phyloP scores from a whole-genome alignment of 2,113 vertebrate genomes.

The Sander lucioperca region DNA sequence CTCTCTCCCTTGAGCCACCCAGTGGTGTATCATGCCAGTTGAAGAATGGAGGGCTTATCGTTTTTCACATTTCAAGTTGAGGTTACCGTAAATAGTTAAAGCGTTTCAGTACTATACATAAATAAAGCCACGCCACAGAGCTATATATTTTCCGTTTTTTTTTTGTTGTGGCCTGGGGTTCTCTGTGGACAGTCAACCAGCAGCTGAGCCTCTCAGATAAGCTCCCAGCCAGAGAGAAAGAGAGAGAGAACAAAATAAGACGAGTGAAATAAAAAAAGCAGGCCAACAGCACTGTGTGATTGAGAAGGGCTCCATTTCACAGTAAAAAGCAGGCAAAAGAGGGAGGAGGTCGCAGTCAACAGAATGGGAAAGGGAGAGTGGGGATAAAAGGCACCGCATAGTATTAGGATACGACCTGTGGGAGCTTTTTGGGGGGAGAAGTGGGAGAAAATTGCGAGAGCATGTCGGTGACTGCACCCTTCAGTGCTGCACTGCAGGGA shows the following conservation, averaged over 20 bases:
- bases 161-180: constrained; percentile 56
- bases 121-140: constrained; percentile 54
- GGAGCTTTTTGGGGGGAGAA: constrained; percentile 37
- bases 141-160: constrained; percentile 47
- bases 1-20: constrained; percentile 8
- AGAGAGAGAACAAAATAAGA: constrained; percentile 54
- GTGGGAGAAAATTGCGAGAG: constrained; percentile 32
- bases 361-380: constrained; percentile 34
- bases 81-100: constrained; percentile 55
- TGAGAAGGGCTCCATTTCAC: constrained; percentile 69
- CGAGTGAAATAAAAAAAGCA: constrained; percentile 67
- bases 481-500: constrained; percentile 65
- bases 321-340: constrained; percentile 44
- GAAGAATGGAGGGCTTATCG: constrained; percentile 28
- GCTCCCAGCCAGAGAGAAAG: constrained; percentile 65
- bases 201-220: constrained; percentile 79
- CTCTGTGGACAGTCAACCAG: constrained; percentile 71
- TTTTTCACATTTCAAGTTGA: constrained; percentile 50
- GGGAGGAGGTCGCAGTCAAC: constrained; percentile 35
- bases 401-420: constrained; percentile 49
- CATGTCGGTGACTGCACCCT: constrained; percentile 66
- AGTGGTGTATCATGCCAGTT: neutral
- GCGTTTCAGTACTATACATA: constrained; percentile 56
- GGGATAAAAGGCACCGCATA: constrained; percentile 55
- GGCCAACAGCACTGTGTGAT: constrained; percentile 62